Conservation (phyloP, 2,113 vertebrate genomes). For the Saguinus midas region DNA sequence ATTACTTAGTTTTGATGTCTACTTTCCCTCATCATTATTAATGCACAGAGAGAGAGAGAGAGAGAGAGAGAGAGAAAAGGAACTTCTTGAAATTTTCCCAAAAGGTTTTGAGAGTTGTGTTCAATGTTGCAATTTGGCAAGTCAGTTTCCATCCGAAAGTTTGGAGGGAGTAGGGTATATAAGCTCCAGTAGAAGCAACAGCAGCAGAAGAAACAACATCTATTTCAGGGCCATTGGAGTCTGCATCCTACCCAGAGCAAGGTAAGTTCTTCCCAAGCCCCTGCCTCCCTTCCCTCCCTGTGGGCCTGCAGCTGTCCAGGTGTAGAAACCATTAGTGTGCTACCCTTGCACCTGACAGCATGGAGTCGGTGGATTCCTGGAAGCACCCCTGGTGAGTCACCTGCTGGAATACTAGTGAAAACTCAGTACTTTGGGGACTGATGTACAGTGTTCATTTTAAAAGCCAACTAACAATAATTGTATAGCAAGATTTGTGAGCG, state of each 20-base stretch:
- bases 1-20: constrained; percentile 69
- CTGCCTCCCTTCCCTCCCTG: too few species aligned
- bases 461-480: not conserved
- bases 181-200: constrained; percentile 8
- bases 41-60: not conserved
- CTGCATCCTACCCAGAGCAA: not conserved
- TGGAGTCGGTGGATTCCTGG: not conserved
- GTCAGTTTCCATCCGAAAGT: constrained; percentile 69
- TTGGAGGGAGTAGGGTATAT: constrained; percentile 62
- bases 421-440: not conserved
- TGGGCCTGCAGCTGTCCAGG: not conserved
- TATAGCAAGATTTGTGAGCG: not conserved
- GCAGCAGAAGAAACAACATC: not conserved
- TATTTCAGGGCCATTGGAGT: not conserved
- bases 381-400: not conserved
- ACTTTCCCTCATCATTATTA: constrained; percentile 27
- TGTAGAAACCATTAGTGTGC: not conserved
- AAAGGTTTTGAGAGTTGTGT: constrained; percentile 70
- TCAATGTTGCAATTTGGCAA: constrained; percentile 73
- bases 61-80: constrained; percentile 12
- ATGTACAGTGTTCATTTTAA: not conserved
- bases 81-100: constrained; percentile 78
- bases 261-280: constrained; percentile 39
- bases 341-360: not conserved
- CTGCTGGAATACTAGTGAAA: not conserved